Conservation (phyloP, 30 jellyfish, hydroid and myxozoan genomes). For the Turritopsis dohrnii region DNA sequence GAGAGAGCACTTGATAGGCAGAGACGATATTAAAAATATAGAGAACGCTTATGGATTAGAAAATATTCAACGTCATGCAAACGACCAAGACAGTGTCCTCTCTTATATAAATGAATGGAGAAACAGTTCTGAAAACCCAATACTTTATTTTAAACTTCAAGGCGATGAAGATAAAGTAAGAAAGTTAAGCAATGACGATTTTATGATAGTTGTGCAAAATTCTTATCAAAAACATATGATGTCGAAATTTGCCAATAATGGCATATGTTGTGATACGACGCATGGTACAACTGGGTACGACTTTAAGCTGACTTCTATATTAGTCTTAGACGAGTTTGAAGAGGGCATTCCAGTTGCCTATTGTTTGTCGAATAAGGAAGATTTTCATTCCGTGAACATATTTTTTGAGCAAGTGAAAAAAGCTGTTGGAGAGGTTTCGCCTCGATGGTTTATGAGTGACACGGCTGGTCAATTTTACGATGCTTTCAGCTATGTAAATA, state of each 20-base stretch:
- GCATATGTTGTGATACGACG: slow-evolving; percentile 32
- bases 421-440: slow-evolving; percentile 22
- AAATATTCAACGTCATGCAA: slow-evolving; percentile 26
- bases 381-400: slow-evolving; percentile 4
- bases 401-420: slow-evolving; percentile 23
- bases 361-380: slow-evolving; percentile 37
- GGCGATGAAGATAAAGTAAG: slow-evolving; percentile 12
- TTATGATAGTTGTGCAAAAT: slow-evolving; percentile 23
- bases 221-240: slow-evolving; percentile 9
- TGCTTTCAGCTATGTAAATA: slow-evolving; percentile 23
- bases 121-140: no score
- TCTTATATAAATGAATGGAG: no score
- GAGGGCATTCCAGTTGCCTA: slow-evolving; percentile 43
- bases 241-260: slow-evolving; percentile 19
- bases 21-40: slow-evolving; percentile 22
- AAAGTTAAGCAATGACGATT: slow-evolving; percentile 14
- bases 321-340: slow-evolving; percentile 41
- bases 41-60: slow-evolving; percentile 15
- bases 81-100: slow-evolving; percentile 27
- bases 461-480: slow-evolving; percentile 35
- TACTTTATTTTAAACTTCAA: slow-evolving; percentile 20
- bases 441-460: slow-evolving; percentile 39
- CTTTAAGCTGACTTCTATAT: slow-evolving; percentile 28
- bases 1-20: slow-evolving; percentile 11
- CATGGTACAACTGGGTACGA: slow-evolving; percentile 40